Evolutionary conservation across 2,797 vertebrate genomes (phyloP), one percentile per base, ranked within the genome.

Genomic region (Trematomus bernacchii): DNA sequence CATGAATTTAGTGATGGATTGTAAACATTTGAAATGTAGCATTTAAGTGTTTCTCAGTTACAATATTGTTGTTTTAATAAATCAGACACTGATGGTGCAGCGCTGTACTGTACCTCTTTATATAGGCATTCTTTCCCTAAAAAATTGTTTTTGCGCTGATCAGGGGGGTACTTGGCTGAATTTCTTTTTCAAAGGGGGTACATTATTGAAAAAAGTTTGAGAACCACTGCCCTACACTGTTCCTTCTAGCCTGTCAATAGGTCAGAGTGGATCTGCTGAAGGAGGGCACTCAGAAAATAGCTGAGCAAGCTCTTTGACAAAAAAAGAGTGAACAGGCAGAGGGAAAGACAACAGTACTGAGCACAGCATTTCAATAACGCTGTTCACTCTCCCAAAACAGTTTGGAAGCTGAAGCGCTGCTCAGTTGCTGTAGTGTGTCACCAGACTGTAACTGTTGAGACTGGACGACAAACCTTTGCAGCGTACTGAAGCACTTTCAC

Each of bases 211-310:
- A 27, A 27, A 27, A 5, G 4, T 27, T 27, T 27, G 27, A 27
- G 27, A 27, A 5, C 27, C 27, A 27, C 27, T 27, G 27, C 4
- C 71, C 75, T 83, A 71, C 68, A 68, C 75, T 74, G 59, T 60
- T 80, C 80, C 61, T 70, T 72, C 67, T 50, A 71, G 51, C 30
- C 60, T 30, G 71, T 77, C 93, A 92, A 80, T 92, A 89, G 92
- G 90, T 93, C 90, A 92, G 71, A 83, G 66, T 66, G 71, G 77
- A 61, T 64, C 79, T 73, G 58, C 80, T 52, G 52, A 85, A 85
- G 65, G 57, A 82, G 77, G 70, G 65, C 21, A 60, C 70, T 80
- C 67, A 79, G 79, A 86, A 84, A 89, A 82, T 82, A 87, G 82
- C 83, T 55, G 72, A 83, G 77, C 44, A 19, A 47, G 71, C 74